Base-by-base conservation (phyloP, 2,888 invertebrate species). In the Kryphioiulus occultus region DNA sequence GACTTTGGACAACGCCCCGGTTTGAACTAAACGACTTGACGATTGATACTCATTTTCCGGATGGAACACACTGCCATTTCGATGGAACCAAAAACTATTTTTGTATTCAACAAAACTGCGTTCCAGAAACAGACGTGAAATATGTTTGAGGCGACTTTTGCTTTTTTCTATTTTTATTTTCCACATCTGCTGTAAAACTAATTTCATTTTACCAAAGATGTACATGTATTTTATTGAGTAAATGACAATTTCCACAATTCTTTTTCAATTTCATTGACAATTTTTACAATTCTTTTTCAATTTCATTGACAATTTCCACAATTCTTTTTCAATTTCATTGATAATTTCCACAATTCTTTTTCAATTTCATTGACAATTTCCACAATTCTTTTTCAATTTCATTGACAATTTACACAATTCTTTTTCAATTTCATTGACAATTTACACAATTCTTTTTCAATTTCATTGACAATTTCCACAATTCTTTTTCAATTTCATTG, bases 1-100 rank as follows among this genome's bases (percentile, higher is more conserved):
- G 94, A 0, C 94, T 94, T 10, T 96, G 94, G 92, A 96, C 96
- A 92, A 95, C 96, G 35, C 96, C 96, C 0, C 93, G 95, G 7
- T 93, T 95, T 19, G 95, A 96, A 92, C 93, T 96, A 86, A 95
- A 96, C 91, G 95, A 95, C 91, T 93, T 95, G 59, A 32, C 86
- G 5, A 95, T 95, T 10, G 92, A 95, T 47, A 68, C 42, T 35
- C 35, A 88, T 85, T 95, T 96, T 91, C 96, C 96, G 0, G 96
- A 96, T 92, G 96, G 96, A 19, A 96, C 96, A 3, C 95, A 95
- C 95, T 96, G 96, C 91, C 95, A 96, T 91, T 93, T 93, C 90
- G 94, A 95, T 90, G 94, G 93, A 84, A 92, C 92, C 26, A 92
- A 93, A 88, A 93, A 95, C 91, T 95, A 94, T 92, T 96, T 94